Conservation (phyloP, 2,113 vertebrate species). For the Glaucidium brasilianum region DNA sequence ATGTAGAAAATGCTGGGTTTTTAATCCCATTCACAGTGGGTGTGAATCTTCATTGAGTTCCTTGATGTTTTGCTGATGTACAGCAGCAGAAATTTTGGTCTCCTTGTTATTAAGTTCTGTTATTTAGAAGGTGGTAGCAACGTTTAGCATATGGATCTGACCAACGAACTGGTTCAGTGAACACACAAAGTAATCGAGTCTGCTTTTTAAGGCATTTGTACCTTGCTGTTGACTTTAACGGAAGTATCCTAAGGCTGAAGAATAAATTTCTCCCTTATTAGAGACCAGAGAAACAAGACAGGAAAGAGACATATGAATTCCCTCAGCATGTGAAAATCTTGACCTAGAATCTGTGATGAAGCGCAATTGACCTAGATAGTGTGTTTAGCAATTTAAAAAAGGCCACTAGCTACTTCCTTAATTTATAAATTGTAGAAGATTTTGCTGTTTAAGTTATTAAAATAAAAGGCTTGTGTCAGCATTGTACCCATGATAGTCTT, state of each 20-base stretch:
- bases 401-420: background rate
- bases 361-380: constrained; percentile 7
- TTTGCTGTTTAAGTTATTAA: background rate
- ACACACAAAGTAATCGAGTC: background rate
- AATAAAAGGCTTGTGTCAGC: background rate
- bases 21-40: background rate
- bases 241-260: background rate
- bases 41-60: background rate
- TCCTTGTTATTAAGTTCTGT: background rate
- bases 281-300: background rate
- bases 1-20: background rate
- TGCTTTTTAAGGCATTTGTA: background rate
- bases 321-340: constrained; percentile 29
- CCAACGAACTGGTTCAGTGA: background rate
- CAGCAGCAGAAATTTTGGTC: background rate
- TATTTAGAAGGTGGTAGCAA: background rate
- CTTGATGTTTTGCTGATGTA: background rate
- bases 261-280: background rate
- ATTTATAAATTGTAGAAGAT: background rate
- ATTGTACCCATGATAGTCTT: background rate
- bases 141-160: background rate
- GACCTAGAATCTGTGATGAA: constrained; percentile 24
- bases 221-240: background rate
- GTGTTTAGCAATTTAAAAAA: background rate
- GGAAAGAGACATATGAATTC: background rate